Evolutionary conservation across 2,797 vertebrate genomes (phyloP).

Genomic region (Decapterus maruadsi): DNA sequence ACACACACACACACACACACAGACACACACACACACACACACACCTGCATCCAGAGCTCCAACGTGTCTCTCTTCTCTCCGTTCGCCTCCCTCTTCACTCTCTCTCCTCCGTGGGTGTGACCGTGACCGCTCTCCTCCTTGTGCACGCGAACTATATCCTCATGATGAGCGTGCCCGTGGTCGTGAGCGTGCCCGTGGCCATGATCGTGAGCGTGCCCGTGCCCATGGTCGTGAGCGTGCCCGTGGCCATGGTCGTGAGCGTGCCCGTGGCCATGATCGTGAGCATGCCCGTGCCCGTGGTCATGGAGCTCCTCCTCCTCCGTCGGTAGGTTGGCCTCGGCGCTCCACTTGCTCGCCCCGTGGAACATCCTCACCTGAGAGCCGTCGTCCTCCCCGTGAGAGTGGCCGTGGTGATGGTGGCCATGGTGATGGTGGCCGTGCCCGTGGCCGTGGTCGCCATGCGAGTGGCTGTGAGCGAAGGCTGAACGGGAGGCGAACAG

Average conservation of each 20-base stretch:
- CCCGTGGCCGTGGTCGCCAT: constrained; percentile 70
- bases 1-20: neutral
- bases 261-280: constrained; percentile 16
- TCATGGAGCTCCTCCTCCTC: constrained; percentile 66
- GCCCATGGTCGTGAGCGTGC: constrained; percentile 32
- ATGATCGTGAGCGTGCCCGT: neutral
- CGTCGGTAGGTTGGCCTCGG: constrained; percentile 79
- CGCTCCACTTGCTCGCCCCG: constrained; percentile 88
- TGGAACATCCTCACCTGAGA: constrained; percentile 83
- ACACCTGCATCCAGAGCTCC: constrained; percentile 92
- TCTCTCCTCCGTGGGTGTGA: constrained; percentile 59
- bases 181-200: neutral
- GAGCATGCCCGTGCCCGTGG: constrained; percentile 2
- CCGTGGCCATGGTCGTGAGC: constrained; percentile 14
- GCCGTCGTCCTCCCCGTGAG: constrained; percentile 75
- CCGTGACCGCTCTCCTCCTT: constrained; percentile 60
- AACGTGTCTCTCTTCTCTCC: constrained; percentile 82
- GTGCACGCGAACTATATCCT: constrained; percentile 46
- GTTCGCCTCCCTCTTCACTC: constrained; percentile 65
- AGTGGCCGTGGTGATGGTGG: constrained; percentile 75
- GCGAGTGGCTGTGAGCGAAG: constrained; percentile 77
- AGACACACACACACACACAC: constrained; percentile 51
- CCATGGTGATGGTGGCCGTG: constrained; percentile 49
- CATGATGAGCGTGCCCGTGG: constrained; percentile 42
- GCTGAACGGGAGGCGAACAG: constrained; percentile 62